Base-by-base conservation (phyloP, 2,888 invertebrate genomes). In the Pelosia muscerda region DNA sequence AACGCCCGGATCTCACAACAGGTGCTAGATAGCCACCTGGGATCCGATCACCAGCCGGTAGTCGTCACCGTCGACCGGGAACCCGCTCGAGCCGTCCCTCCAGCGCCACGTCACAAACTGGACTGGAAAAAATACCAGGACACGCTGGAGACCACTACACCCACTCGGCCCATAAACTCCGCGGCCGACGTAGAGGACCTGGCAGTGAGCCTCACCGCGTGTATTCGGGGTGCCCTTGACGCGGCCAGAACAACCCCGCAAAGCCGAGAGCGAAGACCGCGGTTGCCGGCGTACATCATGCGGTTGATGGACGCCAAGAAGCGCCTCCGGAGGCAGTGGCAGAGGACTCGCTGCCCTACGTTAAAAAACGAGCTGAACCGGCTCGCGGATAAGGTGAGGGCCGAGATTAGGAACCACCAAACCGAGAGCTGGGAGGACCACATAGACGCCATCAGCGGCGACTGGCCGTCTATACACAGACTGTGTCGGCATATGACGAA, bases 391-490 rank as follows among this genome's bases (percentile, higher is more conserved):
- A 57, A 15, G 38, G 65, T 65, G n/a, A 57, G 42, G 3, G 13
- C n/a, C 22, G 23, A 28, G 15, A n/a, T 63, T 9, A 9, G 10
- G 22, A n/a, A 2, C 3, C 55, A 63, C 54, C 11, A 15, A 22
- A 4, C 63, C 15, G 63, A 54, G 28, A 28, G 28, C 34, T 63
- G 63, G 63, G 63, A 63, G 23, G 11, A 31, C 13, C 11, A 22
- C 26, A 31, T 63, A 2, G 6, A 6, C 13, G 8, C 15, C 19
- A 31, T 26, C 22, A n/a, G 13, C 22, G n/a, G 26, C 22, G 60
- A 66, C 49, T 66, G 66, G 66, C 49, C 56, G 25, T 26, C 63
- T 9, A 10, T 63, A 3, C 57, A 61, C 19, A 15, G 26, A 8
- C n/a, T 62, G n/a, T 57, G 68, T 23, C 2, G 42, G 0, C 60